Base-by-base conservation (phyloP, 2,113 vertebrate genomes). In the Scophthalmus maximus region DNA sequence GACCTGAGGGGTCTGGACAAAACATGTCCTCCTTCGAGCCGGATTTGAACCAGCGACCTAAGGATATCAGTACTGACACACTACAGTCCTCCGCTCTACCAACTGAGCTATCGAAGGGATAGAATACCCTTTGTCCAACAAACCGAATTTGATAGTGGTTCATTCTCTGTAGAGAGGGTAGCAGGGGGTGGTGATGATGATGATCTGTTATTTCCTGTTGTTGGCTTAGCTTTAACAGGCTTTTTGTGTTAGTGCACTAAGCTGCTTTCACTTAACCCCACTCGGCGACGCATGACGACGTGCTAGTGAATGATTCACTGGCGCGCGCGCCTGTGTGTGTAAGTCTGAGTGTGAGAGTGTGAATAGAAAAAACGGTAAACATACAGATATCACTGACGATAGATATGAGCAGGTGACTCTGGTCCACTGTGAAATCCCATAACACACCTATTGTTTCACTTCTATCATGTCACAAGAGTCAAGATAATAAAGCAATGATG, bases 61-160 rank as follows among this genome's bases (percentile, higher is more conserved):
- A 58, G 52, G 61, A 74, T 47, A 1, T 1, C 50, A 0, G 23
- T 26, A 8, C 6, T n/a, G 2, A 2, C 17, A 66, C 69, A 0
- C 94, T 94, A 95, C 93, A 95, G 93, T 94, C 91, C 94, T 95
- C 94, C 80, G 38, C 93, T 95, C 93, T 95, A 94, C 93, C 93
- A 95, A 85, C 95, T 95, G 93, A 95, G 94, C 93, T 93, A 95
- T 92, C 91, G 85, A 95, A 95, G 87, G 52, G 47, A 14, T n/a
- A n/a, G n/a, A n/a, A n/a, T n/a, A n/a, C n/a, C n/a, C n/a, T n/a
- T n/a, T n/a, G n/a, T n/a, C n/a, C n/a, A n/a, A n/a, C n/a, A n/a
- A n/a, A n/a, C n/a, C n/a, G n/a, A n/a, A n/a, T n/a, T n/a, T n/a
- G n/a, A n/a, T n/a, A n/a, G n/a, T n/a, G n/a, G n/a, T n/a, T n/a